Evolutionary conservation across 2,888 invertebrate species (phyloP), one percentile per base, ranked within the genome.

Genomic region (Microdon myrmicae): DNA sequence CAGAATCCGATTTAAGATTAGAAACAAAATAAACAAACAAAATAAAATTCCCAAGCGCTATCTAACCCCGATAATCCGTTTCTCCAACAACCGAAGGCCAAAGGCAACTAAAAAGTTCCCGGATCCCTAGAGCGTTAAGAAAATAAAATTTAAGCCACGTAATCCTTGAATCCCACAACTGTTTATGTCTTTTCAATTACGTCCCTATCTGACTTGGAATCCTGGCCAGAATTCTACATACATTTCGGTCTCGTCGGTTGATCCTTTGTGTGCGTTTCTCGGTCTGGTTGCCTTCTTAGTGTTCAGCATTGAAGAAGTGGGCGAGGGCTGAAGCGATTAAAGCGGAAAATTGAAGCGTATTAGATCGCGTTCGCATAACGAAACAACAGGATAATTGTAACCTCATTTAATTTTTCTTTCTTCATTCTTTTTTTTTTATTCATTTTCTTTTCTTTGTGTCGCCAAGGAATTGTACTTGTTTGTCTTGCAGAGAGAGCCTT

Each of bases 341-440:
- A 54, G 47, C 54, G 41, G 37, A 60, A 60, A 59, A 59, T 54
- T 54, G 54, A 47, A 54, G 59, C 54, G 47, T 60, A 60, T 54
- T 54, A 60, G 59, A 43, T 47, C 47, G 47, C 37, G 43, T 39
- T 58, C 44, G 37, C 51, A 58, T 37, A 60, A 48, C 47, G 43
- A 60, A 54, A 60, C 47, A 47, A 28, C 53, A 54, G 47, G 47
- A 60, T 47, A 47, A 54, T 60, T 54, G 54, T 60, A 54, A 60
- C 59, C 54, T 60, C 59, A 41, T 60, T 59, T 59, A 54, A 35
- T 47, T 47, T 53, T 22, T 48, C 35, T 41, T 32, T 20, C 32
- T 56, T 38, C 4, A 14, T 23, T 38, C 8, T 28, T 41, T 25
- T 43, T 35, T 20, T 14, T 4, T 38, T 48, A 17, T 37, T 28